Conservation (phyloP, 2,113 vertebrate genomes). For the Pedetes capensis region DNA sequence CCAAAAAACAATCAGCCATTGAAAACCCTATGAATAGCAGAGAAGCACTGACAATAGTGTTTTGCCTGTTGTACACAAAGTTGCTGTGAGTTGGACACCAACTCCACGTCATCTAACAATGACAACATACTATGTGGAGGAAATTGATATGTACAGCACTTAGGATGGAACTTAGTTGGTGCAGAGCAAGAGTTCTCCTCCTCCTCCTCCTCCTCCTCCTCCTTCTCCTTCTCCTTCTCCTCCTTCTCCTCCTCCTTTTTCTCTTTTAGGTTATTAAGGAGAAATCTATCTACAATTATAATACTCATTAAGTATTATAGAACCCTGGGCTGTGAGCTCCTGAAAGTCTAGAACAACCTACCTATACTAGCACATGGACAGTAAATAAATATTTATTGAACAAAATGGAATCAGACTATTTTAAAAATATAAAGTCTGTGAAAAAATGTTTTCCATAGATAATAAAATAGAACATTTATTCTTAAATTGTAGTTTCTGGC, state of each 20-base stretch:
- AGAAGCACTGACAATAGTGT: too few species aligned
- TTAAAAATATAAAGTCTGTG: background rate
- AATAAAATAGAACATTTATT: slow-evolving; percentile 24
- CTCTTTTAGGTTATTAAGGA: background rate
- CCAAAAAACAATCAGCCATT: too few species aligned
- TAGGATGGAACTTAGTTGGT: background rate
- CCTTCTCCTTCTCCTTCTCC: background rate
- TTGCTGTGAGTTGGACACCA: too few species aligned
- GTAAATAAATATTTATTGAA: slow-evolving; percentile 20
- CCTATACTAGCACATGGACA: background rate
- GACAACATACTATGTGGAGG: too few species aligned
- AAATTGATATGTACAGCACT: background rate
- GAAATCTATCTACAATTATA: slow-evolving; percentile 7
- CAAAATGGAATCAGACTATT: background rate
- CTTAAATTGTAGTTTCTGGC: slow-evolving; percentile 41
- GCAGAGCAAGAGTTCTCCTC: too few species aligned
- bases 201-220: background rate
- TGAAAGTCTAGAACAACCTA: background rate
- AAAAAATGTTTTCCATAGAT: slow-evolving; percentile 25
- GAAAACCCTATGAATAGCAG: too few species aligned
- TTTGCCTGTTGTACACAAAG: too few species aligned
- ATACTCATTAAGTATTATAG: background rate
- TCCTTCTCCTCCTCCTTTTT: background rate
- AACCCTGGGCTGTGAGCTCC: background rate
- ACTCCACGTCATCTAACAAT: too few species aligned